Base-by-base conservation (phyloP, 2,113 vertebrate species). In the Cygnus atratus region DNA sequence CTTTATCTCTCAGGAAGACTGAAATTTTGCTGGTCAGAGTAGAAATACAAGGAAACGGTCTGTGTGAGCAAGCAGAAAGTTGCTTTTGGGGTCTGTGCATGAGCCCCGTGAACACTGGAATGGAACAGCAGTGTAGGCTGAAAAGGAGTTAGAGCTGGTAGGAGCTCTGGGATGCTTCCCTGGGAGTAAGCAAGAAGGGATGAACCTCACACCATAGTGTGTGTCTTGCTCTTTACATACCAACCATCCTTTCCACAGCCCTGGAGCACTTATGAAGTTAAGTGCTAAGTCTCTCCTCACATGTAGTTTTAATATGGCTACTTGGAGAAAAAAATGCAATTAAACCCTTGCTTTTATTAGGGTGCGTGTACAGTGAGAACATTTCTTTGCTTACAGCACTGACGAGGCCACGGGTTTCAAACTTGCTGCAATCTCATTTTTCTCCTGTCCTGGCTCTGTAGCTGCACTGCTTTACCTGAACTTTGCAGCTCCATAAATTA, bases 401-500 rank as follows among this genome's bases (percentile, higher is more conserved):
- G 84, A 31, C 57, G 68, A 91, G 58, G 57, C 76, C 57, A 33
- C 57, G 33, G 54, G 39, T 66, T 81, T 19, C 13, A n/a, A 63
- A 72, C 71, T 84, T 65, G 70, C 13, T 76, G 79, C 54, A 73
- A 0, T 70, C 39, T 70, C 52, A 15, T 92, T 93, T 79, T 76
- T 89, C 54, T 90, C n/a, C 11, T 4, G 67, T 80, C 59, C 46
- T 76, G 50, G 31, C 77, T 88, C 37, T 63, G 0, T 48, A 63
- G 70, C 48, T 93, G 70, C 65, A 62, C 68, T 62, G 68, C 68
- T n/a, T 74, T 35, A 86, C 50, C 63, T 46, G 76, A 93, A 33
- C 35, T 78, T 78, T 93, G 88, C 61, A 92, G 63, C 57, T 87
- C 54, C 20, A 16, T 81, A n/a, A 84, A 84, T 93, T 90, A 86